Evolutionary conservation across 2,113 vertebrate species (phyloP).

Genomic region (Dryoscopus gambensis): DNA sequence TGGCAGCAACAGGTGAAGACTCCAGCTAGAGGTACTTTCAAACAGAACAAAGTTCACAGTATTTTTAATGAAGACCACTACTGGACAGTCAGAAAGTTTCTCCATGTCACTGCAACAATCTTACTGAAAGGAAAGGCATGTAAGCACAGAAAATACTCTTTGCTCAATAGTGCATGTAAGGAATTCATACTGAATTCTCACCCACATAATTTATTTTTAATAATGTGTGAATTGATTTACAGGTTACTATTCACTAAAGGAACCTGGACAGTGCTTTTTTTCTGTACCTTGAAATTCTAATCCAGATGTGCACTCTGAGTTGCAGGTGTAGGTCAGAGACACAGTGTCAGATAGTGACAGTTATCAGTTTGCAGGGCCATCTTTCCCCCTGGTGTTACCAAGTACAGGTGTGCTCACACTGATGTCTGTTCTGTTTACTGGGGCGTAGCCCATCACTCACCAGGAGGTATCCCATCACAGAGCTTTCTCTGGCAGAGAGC

Average conservation of each 20-base stretch:
- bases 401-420: background rate
- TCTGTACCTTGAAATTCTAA: background rate
- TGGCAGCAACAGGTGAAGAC: accelerated
- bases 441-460: background rate
- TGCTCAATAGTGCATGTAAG: background rate
- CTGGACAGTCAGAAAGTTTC: background rate
- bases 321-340: background rate
- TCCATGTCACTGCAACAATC: background rate
- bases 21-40: background rate
- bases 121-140: background rate
- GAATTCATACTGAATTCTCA: background rate
- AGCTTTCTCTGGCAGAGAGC: background rate
- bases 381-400: accelerated
- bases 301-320: background rate
- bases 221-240: background rate
- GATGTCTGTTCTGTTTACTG: accelerated
- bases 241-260: background rate
- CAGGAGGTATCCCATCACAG: background rate
- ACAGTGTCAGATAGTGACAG: background rate
- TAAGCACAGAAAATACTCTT: background rate
- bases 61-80: background rate
- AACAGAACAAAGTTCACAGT: background rate
- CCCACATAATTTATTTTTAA: background rate
- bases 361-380: background rate
- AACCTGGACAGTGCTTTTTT: background rate